Conservation (phyloP, 1,140 invertebrate species). For the Asobara japonica region DNA sequence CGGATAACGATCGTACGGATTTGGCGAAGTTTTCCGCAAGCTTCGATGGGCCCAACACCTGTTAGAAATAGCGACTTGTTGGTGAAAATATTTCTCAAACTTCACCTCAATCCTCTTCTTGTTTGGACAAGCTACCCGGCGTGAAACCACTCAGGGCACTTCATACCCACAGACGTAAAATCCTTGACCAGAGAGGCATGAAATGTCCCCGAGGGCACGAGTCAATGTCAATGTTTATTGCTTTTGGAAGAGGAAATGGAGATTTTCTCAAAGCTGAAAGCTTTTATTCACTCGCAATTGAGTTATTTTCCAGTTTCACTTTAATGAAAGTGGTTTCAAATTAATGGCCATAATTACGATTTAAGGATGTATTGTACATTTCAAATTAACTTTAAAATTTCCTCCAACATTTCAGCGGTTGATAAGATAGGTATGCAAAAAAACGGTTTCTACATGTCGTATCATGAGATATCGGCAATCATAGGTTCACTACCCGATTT, state of each 20-base stretch:
- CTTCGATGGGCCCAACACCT: not conserved
- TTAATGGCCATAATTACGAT: too few relatives aligned
- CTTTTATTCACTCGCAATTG: not conserved
- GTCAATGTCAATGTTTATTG: conserved; percentile 9
- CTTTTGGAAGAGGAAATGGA: not conserved
- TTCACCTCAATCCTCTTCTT: not conserved
- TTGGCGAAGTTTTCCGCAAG: too few relatives aligned
- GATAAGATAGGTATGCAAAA: too few relatives aligned
- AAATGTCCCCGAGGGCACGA: not conserved
- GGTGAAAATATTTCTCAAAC: not conserved
- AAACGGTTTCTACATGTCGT: too few relatives aligned
- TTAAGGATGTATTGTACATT: too few relatives aligned
- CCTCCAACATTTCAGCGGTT: too few relatives aligned
- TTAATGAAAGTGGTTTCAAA: too few relatives aligned
- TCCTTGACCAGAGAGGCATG: not conserved
- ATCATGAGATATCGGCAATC: too few relatives aligned
- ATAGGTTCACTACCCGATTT: too few relatives aligned
- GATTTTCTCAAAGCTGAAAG: not conserved
- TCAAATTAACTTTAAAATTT: too few relatives aligned
- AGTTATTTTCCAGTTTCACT: not conserved
- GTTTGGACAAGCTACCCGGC: not conserved
- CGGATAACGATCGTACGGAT: too few relatives aligned
- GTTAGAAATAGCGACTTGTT: not conserved
- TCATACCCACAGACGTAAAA: not conserved
- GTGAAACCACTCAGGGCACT: not conserved